A percentile compares a stretch with the other conserved stretches of the same genome.
These are phyloP conservation scores for Spatulosminthurus flaviceps DNA, from an alignment of 2,888 invertebrate species.

Conservation along the genomic window DNA sequence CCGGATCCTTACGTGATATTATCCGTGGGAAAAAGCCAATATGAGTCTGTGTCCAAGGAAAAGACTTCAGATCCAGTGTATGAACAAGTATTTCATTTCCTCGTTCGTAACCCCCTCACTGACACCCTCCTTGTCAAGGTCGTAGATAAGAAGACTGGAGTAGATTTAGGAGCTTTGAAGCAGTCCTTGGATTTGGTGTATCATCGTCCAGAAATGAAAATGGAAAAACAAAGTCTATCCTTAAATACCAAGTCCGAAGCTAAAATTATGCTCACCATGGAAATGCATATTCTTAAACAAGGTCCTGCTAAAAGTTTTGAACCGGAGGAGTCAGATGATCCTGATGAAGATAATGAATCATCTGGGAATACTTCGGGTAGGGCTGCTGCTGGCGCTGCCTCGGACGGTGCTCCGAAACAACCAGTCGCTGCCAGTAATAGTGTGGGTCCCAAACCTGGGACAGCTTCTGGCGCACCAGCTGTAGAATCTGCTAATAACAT, in stretches of 20 bases:
- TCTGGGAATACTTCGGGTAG: background rate
- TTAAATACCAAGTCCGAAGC: slow-evolving; percentile 60
- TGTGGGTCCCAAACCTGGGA: background rate
- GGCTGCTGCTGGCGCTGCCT: background rate
- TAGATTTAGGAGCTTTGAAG: slow-evolving; percentile 61
- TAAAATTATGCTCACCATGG: slow-evolving; percentile 60
- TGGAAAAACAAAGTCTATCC: slow-evolving; percentile 62
- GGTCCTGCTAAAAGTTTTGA: slow-evolving; percentile 44
- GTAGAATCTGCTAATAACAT: background rate
- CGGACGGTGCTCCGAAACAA: background rate
- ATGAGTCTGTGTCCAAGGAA: slow-evolving; percentile 54
- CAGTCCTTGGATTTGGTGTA: slow-evolving; percentile 61
- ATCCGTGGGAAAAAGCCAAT: slow-evolving; percentile 61
- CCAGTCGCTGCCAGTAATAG: slow-evolving; percentile 18
- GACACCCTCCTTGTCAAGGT: slow-evolving; percentile 87
- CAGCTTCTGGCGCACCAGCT: slow-evolving; percentile 8
- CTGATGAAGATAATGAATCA: slow-evolving; percentile 51
- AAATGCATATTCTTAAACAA: slow-evolving; percentile 51
- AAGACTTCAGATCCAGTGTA: slow-evolving; percentile 83
- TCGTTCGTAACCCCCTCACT: slow-evolving; percentile 89
- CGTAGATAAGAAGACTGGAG: slow-evolving; percentile 60
- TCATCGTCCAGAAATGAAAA: slow-evolving; percentile 60
- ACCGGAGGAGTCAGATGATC: slow-evolving; percentile 38
- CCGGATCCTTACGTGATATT: slow-evolving; percentile 63
- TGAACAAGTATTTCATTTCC: slow-evolving; percentile 93